These are phyloP conservation scores for Heliconius ismenius DNA, from an alignment of 2,888 invertebrate species.

Conservation along the genomic window DNA sequence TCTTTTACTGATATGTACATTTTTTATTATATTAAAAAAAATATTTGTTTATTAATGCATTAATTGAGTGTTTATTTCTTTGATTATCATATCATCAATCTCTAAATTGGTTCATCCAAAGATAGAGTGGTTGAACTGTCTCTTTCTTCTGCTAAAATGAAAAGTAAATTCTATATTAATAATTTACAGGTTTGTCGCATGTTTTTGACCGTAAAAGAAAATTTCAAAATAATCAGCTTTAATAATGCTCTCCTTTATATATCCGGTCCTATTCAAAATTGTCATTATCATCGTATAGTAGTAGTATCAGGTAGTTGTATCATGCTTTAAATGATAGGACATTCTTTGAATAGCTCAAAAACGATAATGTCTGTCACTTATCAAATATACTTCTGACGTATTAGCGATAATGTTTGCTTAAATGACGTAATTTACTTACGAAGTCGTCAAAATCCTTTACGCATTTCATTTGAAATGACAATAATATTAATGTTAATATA, in stretches of 20 bases:
- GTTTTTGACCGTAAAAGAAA: too few species aligned
- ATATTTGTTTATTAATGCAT: too few species aligned
- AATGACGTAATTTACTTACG: constrained; percentile 23
- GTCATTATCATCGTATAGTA: not conserved
- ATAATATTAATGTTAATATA: not conserved
- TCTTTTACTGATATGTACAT: not conserved
- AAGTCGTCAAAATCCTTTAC: constrained; percentile 8
- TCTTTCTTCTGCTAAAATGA: too few species aligned
- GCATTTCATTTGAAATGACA: constrained; percentile 1
- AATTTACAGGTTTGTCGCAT: too few species aligned
- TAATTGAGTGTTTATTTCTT: not conserved
- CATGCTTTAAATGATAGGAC: constrained; percentile 18
- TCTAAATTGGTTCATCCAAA: too few species aligned
- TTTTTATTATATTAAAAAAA: too few species aligned
- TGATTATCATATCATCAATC: too few species aligned
- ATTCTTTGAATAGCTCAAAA: constrained; percentile 10
- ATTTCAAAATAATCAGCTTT: not conserved
- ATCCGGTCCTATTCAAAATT: not conserved
- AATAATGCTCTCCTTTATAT: not conserved
- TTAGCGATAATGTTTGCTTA: constrained; percentile 13
- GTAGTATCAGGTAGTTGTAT: constrained; percentile 6
- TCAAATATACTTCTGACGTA: constrained; percentile 29
- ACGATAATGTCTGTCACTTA: constrained; percentile 19
- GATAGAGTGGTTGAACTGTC: too few species aligned
- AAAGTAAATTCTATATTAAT: too few species aligned